Base-by-base conservation (phyloP, 1,140 invertebrate species). In the Drosophila subobscura region DNA sequence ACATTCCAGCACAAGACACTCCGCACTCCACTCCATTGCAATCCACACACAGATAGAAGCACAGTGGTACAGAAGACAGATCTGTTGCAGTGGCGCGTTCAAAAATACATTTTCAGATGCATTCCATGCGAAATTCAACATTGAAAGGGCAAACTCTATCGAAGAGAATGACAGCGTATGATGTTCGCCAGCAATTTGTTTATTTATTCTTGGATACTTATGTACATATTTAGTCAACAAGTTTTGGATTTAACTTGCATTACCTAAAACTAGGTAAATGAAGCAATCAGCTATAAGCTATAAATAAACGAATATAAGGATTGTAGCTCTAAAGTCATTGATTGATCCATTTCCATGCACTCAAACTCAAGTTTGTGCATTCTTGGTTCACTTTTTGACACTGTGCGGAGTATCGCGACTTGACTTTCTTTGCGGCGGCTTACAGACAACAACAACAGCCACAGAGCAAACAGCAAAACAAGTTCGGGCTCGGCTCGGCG, bases 361-460 rank as follows among this genome's bases (percentile, higher is more conserved):
- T n/a, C n/a, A 2, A 12, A 4, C 16, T 20, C 16, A 37, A 12
- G 4, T 47, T 20, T 23, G 29, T 37, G 33, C 33, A 37, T 37
- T 37, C 33, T 37, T 37, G 10, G 33, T 3, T 4, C 33, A 37
- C 33, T 37, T 37, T 12, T 10, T 10, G 33, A 37, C 41, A 71
- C 40, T 61, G 73, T 60, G 50, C 57, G 41, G 44, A 46, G 60
- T 16, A 44, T 25, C 67, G 79, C 60, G 76, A 79, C 80, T 84
- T 85, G 81, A 85, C 81, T 85, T 85, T 85, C 81, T 85, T 85
- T 81, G 77, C 73, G 55, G 70, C 73, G 25, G 57, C 72, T 68
- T 56, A 53, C 55, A 72, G 45, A 8, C 58, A 33, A 33, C 29
- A 37, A 59, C 33, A 63, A 16, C 22, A 64, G 42, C 22, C 44